Evolutionary conservation across 2,113 vertebrate genomes (phyloP).

Genomic region (Corvus cornix): DNA sequence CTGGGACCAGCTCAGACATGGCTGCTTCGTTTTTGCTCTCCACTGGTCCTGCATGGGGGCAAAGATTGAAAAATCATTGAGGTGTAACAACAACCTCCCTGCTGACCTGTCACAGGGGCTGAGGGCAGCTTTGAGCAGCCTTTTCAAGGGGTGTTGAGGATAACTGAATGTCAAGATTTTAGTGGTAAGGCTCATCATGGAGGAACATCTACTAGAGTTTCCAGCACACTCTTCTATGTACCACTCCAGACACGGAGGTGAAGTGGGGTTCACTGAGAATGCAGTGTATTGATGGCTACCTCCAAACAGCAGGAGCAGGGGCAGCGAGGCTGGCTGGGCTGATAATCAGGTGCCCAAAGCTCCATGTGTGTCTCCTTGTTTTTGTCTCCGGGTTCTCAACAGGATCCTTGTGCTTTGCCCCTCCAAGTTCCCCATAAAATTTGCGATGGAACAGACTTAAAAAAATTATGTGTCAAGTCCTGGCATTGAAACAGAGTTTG

Average conservation of each 20-base stretch:
- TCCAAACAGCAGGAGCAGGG: neutral
- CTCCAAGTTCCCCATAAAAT: neutral
- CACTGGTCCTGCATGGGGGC: constrained; percentile 71
- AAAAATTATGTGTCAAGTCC: neutral
- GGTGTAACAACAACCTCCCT: neutral
- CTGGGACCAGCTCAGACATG: constrained; percentile 95
- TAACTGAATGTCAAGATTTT: neutral
- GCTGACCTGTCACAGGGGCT: neutral
- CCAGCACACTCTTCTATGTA: neutral
- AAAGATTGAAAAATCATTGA: neutral
- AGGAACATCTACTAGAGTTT: neutral
- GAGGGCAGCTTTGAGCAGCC: neutral
- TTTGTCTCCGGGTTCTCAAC: neutral
- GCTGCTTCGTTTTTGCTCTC: constrained; percentile 75
- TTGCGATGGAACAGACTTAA: neutral
- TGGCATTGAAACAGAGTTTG: neutral
- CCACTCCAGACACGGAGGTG: neutral
- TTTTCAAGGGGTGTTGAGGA: neutral
- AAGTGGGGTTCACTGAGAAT: neutral
- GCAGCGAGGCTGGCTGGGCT: neutral
- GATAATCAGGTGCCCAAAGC: neutral
- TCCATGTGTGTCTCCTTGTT: neutral
- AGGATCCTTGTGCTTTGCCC: neutral
- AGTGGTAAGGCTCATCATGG: neutral
- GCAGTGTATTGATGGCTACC: fast-evolving